Conservation (phyloP, 1,140 invertebrate species). For the Bombus affinis region DNA sequence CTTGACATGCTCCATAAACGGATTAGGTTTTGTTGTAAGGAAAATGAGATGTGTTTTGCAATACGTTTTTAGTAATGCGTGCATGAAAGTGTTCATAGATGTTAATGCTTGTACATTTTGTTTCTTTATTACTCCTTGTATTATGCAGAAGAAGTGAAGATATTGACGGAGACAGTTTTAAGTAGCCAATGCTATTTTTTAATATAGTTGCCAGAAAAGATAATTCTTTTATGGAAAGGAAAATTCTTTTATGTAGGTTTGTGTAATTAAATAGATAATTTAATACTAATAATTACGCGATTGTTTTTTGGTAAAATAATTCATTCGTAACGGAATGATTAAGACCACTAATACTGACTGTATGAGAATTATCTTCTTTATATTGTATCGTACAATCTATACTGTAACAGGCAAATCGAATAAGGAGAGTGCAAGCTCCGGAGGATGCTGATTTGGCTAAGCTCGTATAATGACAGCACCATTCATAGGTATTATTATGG, state of each 20-base stretch:
- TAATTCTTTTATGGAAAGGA: too few relatives aligned
- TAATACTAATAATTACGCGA: too few relatives aligned
- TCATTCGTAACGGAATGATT: too few relatives aligned
- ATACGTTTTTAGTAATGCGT: background rate
- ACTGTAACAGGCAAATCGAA: background rate
- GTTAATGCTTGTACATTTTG: background rate
- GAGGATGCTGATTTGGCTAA: background rate
- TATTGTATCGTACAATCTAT: background rate
- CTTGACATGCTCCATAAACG: slow-evolving; percentile 33
- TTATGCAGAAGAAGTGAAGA: too few relatives aligned
- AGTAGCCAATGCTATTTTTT: too few relatives aligned
- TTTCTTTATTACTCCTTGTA: background rate
- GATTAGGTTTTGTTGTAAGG: slow-evolving; percentile 55
- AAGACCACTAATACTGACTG: too few relatives aligned
- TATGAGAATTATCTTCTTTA: background rate
- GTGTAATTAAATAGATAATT: too few relatives aligned
- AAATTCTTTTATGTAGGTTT: too few relatives aligned
- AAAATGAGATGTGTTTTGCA: slow-evolving; percentile 15
- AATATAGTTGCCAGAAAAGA: too few relatives aligned
- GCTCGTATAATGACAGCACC: background rate
- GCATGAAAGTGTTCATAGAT: background rate
- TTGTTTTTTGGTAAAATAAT: too few relatives aligned
- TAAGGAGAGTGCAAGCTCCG: background rate
- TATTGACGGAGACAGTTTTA: too few relatives aligned
- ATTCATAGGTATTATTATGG: background rate